These are phyloP conservation scores for Trachelus iudaicus DNA, from an alignment of 2,888 invertebrate species.

Conservation along the genomic window DNA sequence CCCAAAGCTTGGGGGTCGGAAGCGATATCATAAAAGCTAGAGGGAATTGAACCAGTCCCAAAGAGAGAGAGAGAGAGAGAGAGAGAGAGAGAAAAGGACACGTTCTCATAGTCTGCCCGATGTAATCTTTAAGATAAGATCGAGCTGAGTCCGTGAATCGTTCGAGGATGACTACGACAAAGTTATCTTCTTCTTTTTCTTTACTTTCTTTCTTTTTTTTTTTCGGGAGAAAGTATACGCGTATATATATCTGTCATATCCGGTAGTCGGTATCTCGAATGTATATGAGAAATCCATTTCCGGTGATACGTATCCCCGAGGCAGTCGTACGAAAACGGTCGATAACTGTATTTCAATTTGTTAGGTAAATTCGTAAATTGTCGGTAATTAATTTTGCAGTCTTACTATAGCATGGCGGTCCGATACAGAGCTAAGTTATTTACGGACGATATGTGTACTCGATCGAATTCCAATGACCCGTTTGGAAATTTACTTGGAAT, in stretches of 20 bases:
- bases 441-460: not conserved
- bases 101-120: constrained; percentile 41
- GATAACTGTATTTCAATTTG: not conserved
- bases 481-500: constrained; percentile 10
- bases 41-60: constrained; percentile 41
- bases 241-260: not conserved
- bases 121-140: constrained; percentile 52
- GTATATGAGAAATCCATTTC: not conserved
- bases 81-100: no score
- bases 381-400: not conserved
- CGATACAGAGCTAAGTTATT: not conserved
- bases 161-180: constrained; percentile 19
- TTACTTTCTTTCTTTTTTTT: not conserved
- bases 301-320: not conserved
- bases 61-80: constrained; percentile 25
- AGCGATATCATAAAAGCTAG: constrained; percentile 50
- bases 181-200: not conserved
- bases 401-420: not conserved
- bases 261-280: not conserved
- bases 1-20: constrained; percentile 14
- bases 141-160: constrained; percentile 50
- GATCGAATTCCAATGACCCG: constrained; percentile 12
- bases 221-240: not conserved
- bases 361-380: not conserved
- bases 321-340: not conserved